phyloP scores from a whole-genome alignment of 1,140 invertebrate species.

The Brachionus paranguensis region DNA sequence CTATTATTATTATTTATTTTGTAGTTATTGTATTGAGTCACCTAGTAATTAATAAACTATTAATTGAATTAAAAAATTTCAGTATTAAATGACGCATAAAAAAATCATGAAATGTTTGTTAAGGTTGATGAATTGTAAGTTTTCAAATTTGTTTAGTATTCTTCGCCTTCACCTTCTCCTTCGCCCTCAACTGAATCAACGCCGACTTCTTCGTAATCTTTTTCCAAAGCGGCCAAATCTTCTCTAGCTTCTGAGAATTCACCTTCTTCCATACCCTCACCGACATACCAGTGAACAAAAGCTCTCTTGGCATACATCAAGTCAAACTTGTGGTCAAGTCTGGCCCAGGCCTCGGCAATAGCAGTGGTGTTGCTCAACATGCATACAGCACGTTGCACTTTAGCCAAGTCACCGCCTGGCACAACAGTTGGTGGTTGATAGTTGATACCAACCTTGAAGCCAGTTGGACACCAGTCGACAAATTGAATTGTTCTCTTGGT shows the following conservation, averaged over 20 bases:
- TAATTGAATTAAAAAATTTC: neutral
- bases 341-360: constrained; percentile 70
- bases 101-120: neutral
- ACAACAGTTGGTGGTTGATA: constrained; percentile 71
- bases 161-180: constrained; percentile 41
- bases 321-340: constrained; percentile 57
- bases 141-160: constrained; percentile 2
- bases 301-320: constrained; percentile 43
- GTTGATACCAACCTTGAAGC: constrained; percentile 65
- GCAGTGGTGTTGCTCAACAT: constrained; percentile 77
- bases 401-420: constrained; percentile 65
- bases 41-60: neutral
- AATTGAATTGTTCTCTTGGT: constrained; percentile 42
- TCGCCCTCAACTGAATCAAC: constrained; percentile 41
- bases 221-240: constrained; percentile 44
- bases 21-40: neutral
- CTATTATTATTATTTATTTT: neutral
- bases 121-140: neutral
- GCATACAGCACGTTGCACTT: constrained; percentile 62
- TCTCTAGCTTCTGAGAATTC: constrained; percentile 50
- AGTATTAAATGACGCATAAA: neutral
- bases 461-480: constrained; percentile 44
- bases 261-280: constrained; percentile 58
- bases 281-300: constrained; percentile 49
- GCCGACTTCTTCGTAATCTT: constrained; percentile 44